Base-by-base conservation (phyloP, 1,140 invertebrate species). In the Stegodyphus dumicola region DNA sequence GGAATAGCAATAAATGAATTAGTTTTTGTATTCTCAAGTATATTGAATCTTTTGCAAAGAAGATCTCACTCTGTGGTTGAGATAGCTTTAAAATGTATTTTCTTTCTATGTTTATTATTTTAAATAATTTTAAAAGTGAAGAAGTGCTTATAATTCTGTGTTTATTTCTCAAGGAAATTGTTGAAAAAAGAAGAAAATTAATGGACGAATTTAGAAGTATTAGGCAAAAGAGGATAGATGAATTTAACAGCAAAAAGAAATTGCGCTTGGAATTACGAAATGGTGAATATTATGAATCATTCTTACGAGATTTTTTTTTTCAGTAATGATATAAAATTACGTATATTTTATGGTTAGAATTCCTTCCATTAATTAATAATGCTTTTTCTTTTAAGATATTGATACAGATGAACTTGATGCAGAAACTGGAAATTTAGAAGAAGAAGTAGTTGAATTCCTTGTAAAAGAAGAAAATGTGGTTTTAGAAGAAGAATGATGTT, bases 401-500 rank as follows among this genome's bases (percentile, higher is more conserved):
- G 97, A 98, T 89, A 98, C 97, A 9, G 97, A 99, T 91, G 95
- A 95, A 90, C 91, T 97, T 87, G 95, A 95, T 90, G 94, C 94
- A 67, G 94, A 97, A 89, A 93, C 93, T 56, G 94, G 95, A 87
- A 97, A 98, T 89, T 94, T 97, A 88, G 96, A 98, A 90, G 97
- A 99, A 90, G 97, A 99, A 93, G 93, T 95, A 89, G 94, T 99
- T 89, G 97, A 99, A 94, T 98, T 99, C 94, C 96, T 99, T 92
- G 94, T 99, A 89, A 98, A 98, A 93, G 97, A 98, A 93, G 97
- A 99, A 93, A 93, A 65, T 51, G 65, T 65, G 7, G 51, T 86
- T 18, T 4, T 86, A 48, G 87, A 87, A 56, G 86, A 87, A 7
- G 85, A 86, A n/a, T 86, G 76, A n/a, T 67, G 17, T 67, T 10